Base-by-base conservation (phyloP, 2,888 invertebrate species). In the Nymphalis polychloros region DNA sequence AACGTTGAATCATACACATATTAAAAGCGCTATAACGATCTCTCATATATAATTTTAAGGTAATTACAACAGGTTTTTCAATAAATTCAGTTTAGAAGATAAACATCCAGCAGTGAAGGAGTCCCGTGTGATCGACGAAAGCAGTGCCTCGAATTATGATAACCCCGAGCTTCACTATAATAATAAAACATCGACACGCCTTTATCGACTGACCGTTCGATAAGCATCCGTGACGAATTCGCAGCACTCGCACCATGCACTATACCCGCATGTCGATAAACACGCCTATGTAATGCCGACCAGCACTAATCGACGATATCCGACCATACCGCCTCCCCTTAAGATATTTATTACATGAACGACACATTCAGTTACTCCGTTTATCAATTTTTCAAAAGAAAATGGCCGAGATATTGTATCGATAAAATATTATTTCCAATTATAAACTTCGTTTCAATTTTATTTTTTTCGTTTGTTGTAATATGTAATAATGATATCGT, bases 201-300 rank as follows among this genome's bases (percentile, higher is more conserved):
- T 90, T 89, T 90, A 92, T 90, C 90, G 88, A 83, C 81, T 86
- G 89, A 86, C 83, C 86, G 79, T 83, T 84, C 89, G 92, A 92
- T 92, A 92, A 92, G 87, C 88, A 89, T 86, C 90, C 91, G 90
- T 90, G 91, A 92, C 92, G 90, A 91, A 92, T 92, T 90, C 82
- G 87, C 90, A 88, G 85, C 89, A 88, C 85, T 87, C 85, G 75
- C 72, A 81, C 81, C 82, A 81, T 79, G 64, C 69, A 70, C 70
- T 66, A 64, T 55, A 78, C 80, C 76, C 75, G 81, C 76, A 78
- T 78, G 78, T 75, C 76, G 69, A 73, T 72, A 77, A 73, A 78
- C 68, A 76, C 62, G 76, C 75, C 69, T 69, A 79, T 70, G 63
- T 35, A 64, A 63, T 63, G 27, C 59, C 55, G 66, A 19, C 60